Evolutionary conservation across 2,888 invertebrate species (phyloP).

Genomic region (Epiblema foenella): DNA sequence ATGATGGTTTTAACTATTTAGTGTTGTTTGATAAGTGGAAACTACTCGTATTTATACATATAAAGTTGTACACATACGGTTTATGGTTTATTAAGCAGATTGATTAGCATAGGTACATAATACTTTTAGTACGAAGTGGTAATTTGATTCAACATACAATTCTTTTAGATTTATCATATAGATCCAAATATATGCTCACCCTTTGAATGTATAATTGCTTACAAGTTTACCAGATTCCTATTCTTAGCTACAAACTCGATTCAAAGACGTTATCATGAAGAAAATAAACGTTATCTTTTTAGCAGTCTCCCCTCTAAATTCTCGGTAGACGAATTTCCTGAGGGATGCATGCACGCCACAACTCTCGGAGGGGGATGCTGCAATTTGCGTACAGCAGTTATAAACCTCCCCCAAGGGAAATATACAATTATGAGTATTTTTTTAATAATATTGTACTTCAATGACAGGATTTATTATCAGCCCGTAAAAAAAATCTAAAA

Average conservation of each 20-base stretch:
- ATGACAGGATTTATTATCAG: background rate
- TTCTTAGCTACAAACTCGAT: background rate
- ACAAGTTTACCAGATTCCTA: background rate
- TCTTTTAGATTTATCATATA: background rate
- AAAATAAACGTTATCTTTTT: conserved; percentile 20
- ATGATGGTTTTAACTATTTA: too few relatives aligned
- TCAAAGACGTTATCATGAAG: conserved; percentile 12
- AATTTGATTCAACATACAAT: too few relatives aligned
- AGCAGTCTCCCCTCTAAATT: conserved; percentile 8
- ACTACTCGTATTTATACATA: too few relatives aligned
- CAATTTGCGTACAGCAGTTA: conserved; percentile 30
- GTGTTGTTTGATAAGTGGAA: too few relatives aligned
- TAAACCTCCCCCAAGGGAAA: conserved; percentile 8
- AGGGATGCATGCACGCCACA: conserved; percentile 34
- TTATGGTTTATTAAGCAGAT: background rate
- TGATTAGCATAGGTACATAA: too few relatives aligned
- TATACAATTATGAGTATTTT: conserved; percentile 28
- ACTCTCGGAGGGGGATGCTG: conserved; percentile 24
- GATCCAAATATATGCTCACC: too few relatives aligned
- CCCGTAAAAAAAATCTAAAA: background rate
- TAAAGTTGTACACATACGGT: too few relatives aligned
- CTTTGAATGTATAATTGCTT: too few relatives aligned
- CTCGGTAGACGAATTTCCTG: conserved; percentile 31
- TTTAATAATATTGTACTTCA: background rate
- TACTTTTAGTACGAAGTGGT: too few relatives aligned